Base-by-base conservation (phyloP, 2,113 vertebrate genomes). In the Chitala chitala region DNA sequence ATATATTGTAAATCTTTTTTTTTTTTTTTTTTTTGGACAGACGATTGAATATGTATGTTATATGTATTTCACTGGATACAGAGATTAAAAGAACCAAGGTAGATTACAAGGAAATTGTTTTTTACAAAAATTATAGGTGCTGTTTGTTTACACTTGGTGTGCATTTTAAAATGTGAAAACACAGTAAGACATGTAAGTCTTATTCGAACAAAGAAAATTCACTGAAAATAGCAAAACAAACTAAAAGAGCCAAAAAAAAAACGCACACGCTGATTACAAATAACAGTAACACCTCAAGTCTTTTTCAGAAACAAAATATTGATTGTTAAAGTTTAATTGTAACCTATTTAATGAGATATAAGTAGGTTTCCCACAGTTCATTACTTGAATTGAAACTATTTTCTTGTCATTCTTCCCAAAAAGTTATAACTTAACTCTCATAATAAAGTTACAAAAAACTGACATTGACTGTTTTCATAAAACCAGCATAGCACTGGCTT, bases 281-380 rank as follows among this genome's bases (percentile, higher is more conserved):
- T 38, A 24, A 38, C 29, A 61, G 31, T 61, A 61, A 38, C 38
- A 20, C 29, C 38, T 63, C 38, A 63, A 4, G 9, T 36, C 33
- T 63, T 38, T 63, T 63, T 29, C 33, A 38, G 38, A 63, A n/a
- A 2, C 31, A 38, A 33, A 61, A 63, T 63, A 63, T 63, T 63
- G 33, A 36, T 26, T 29, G 20, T 36, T 59, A 59, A 46, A 46
- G 5, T 46, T 46, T 12, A 46, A 59, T 17, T 59, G 26, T 26
- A 31, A 26, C 56, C 29, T 31, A 59, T 6, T 59, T 59, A 12
- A 31, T 36, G 5, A 59, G 33, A 59, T 31, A 59, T 24, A 31
- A 26, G 56, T 31, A 31, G 29, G 26, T 59, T 59, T 29, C 3
- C 6, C 33, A 38, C 31, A 33, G 9, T 38, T 29, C 33, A 8